Evolutionary conservation across 2,888 invertebrate species (phyloP).

Genomic region (Drosophila gaucha): DNA sequence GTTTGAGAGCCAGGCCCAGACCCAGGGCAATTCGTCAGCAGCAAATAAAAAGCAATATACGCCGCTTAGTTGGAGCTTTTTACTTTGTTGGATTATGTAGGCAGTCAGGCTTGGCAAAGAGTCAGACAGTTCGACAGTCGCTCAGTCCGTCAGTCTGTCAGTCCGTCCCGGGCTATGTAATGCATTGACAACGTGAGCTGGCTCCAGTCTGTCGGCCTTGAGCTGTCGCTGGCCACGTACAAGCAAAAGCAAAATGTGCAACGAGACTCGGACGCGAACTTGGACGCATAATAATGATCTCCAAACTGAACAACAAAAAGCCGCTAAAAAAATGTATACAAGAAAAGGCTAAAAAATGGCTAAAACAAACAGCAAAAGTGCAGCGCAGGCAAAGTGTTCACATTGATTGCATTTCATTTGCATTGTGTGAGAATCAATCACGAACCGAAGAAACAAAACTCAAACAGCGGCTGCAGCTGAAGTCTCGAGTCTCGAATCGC

Average conservation of each 20-base stretch:
- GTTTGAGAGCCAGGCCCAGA: background rate
- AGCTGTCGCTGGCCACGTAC: slow-evolving; percentile 75
- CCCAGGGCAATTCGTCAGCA: slow-evolving; percentile 63
- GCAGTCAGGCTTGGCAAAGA: slow-evolving; percentile 21
- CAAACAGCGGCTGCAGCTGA: background rate
- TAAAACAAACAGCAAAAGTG: slow-evolving; percentile 27
- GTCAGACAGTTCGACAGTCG: slow-evolving; percentile 5
- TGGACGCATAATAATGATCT: slow-evolving; percentile 74
- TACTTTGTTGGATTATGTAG: slow-evolving; percentile 65
- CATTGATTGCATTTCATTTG: slow-evolving; percentile 77
- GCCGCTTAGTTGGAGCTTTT: slow-evolving; percentile 77
- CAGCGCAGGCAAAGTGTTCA: slow-evolving; percentile 41
- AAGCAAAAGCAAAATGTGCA: slow-evolving; percentile 63
- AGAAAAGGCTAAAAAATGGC: background rate
- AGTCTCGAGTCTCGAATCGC: slow-evolving; percentile 3
- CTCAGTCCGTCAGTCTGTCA: slow-evolving; percentile 4
- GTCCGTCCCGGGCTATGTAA: slow-evolving; percentile 21
- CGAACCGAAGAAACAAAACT: slow-evolving; percentile 5
- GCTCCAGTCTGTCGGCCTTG: slow-evolving; percentile 70
- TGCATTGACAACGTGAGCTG: slow-evolving; percentile 37
- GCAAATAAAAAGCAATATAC: slow-evolving; percentile 64
- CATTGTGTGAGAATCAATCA: slow-evolving; percentile 78
- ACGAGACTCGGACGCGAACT: slow-evolving; percentile 62
- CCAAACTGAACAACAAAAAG: slow-evolving; percentile 39
- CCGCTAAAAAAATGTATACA: background rate